A percentile compares a stretch with the other conserved stretches of the same genome.
Conservation (phyloP, 2,113 vertebrate genomes). For the Oplegnathus fasciatus region DNA sequence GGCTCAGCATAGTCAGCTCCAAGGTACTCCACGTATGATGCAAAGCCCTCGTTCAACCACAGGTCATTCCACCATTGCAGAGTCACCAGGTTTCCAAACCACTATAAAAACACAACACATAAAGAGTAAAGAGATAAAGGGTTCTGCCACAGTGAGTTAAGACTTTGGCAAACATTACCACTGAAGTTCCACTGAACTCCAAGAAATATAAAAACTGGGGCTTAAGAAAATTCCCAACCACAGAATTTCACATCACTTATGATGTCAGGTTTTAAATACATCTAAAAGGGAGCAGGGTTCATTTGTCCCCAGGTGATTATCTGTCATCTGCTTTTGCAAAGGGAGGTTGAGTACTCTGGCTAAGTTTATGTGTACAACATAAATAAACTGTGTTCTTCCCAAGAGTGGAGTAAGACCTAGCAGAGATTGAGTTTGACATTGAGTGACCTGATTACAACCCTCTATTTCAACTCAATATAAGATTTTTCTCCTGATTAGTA, state of each 20-base stretch:
- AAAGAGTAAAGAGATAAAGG: background rate
- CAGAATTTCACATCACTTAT: background rate
- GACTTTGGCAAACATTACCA: constrained; percentile 3
- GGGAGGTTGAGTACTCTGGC: background rate
- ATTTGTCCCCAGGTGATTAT: background rate
- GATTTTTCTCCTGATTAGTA: background rate
- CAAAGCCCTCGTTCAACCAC: constrained; percentile 97
- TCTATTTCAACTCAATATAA: background rate
- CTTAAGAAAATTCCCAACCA: constrained; percentile 23
- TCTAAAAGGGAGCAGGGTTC: fast-evolving
- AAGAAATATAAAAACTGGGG: constrained; percentile 1
- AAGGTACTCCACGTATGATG: constrained; percentile 93
- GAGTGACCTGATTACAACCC: background rate
- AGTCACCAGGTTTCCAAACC: constrained; percentile 97
- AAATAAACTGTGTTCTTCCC: background rate
- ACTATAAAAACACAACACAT: constrained; percentile 78
- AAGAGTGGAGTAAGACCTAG: background rate
- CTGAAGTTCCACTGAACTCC: background rate
- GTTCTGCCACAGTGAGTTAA: background rate
- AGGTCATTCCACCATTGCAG: constrained; percentile 96
- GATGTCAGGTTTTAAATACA: background rate
- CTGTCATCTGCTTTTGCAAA: constrained; percentile 9
- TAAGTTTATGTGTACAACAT: background rate
- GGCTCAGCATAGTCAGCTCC: constrained; percentile 85
- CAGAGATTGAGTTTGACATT: background rate